Evolutionary conservation across 2,113 vertebrate genomes (phyloP).

Genomic region (Oenanthe oenanthe): DNA sequence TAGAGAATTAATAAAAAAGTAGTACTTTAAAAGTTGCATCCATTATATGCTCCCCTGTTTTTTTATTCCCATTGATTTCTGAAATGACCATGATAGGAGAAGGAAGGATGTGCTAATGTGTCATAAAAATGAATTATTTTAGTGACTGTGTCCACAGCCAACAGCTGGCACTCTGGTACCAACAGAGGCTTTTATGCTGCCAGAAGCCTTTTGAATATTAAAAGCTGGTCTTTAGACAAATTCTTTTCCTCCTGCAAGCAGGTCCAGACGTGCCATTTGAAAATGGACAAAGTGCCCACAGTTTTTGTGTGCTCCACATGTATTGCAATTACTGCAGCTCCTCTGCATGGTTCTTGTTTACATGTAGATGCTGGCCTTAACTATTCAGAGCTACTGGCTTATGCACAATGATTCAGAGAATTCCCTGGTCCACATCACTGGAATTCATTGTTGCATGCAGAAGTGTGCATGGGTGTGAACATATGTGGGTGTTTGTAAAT

Average conservation of each 20-base stretch:
- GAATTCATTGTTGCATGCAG: not conserved
- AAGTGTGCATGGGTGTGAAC: not conserved
- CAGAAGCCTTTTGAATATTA: not conserved
- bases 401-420: not conserved
- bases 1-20: not conserved
- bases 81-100: not conserved
- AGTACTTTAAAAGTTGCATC: not conserved
- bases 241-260: not conserved
- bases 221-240: not conserved
- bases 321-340: not conserved
- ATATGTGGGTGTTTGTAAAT: accelerated
- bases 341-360: not conserved
- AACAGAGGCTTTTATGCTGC: not conserved
- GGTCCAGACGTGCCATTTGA: not conserved
- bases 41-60: not conserved
- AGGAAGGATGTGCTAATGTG: not conserved
- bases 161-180: not conserved
- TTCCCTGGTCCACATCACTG: not conserved
- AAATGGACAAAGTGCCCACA: not conserved
- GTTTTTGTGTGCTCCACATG: not conserved
- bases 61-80: not conserved
- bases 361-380: not conserved
- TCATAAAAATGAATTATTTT: not conserved
- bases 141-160: not conserved
- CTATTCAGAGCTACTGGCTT: not conserved